Base-by-base conservation (phyloP, 2,797 vertebrate genomes). In the Pogoniulus pusillus region DNA sequence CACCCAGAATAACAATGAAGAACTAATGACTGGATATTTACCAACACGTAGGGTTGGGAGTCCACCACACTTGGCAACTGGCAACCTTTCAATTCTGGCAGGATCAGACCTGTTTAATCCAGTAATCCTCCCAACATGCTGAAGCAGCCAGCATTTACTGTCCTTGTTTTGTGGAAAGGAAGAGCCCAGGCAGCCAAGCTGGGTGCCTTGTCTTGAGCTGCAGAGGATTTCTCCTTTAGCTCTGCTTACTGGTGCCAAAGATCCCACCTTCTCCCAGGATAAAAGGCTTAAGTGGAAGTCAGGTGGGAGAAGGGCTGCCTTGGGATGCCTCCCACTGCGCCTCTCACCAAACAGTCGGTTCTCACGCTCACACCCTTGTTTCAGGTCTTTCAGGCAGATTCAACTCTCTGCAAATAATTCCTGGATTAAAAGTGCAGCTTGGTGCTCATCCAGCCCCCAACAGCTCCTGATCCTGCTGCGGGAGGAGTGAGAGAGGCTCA, bases 91-190 rank as follows among this genome's bases (percentile, higher is more conserved):
- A 79, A 65, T 82, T 84, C 85, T 32, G 82, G 65, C 92, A 95
- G 62, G 94, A 93, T 93, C 68, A 77, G 85, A 85, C 92, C 60
- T 95, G 94, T 82, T 92, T 86, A 95, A 93, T 92, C 85, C 85
- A 88, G 73, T 93, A 92, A 92, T 94, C 80, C 34, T 54, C 68
- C 73, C 22, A 85, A 86, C 89, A 8, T 68, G 89, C 86, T 89
- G 82, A 91, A 92, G 87, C 93, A 88, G 58, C 3, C 8, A 4
- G 35, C 27, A 55, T 91, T 84, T 82, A 70, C 35, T 70, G 82
- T 59, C 68, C 22, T 79, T 76, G 24, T 89, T 94, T 68, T 89
- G 60, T 32, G 86, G 60, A 86, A 81, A 34, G 19, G 32, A 93
- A 89, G 57, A 83, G 22, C 58, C 93, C 71, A 84, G 58, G 68